Conservation (phyloP, 2,888 invertebrate genomes). For the Lepas anatifera region DNA sequence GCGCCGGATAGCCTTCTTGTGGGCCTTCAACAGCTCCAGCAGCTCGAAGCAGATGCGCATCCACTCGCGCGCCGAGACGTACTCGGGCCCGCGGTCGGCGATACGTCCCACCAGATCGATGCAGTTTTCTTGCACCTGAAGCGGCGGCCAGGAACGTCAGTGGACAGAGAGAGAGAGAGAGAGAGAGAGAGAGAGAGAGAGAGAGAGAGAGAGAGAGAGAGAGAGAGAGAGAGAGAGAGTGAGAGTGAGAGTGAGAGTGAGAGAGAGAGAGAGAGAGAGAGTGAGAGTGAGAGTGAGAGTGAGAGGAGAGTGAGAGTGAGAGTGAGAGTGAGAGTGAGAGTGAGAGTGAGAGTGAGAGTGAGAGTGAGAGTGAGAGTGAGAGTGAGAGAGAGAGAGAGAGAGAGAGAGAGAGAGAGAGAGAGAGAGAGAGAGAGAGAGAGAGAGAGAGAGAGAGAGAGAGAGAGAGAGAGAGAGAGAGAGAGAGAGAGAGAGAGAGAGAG, state of each 20-base stretch:
- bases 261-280: neutral
- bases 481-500: too few species aligned
- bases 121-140: slow-evolving; percentile 95
- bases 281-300: too few species aligned
- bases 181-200: neutral
- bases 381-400: too few species aligned
- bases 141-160: neutral
- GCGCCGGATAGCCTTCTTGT: slow-evolving; percentile 96
- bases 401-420: too few species aligned
- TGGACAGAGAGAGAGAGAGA: neutral
- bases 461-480: too few species aligned
- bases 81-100: slow-evolving; percentile 96
- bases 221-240: neutral
- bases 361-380: too few species aligned
- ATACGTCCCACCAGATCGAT: slow-evolving; percentile 98
- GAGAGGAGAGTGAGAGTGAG: too few species aligned
- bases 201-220: neutral
- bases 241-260: neutral
- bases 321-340: too few species aligned
- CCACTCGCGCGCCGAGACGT: slow-evolving; percentile 98
- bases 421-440: too few species aligned
- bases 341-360: too few species aligned
- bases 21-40: slow-evolving; percentile 90
- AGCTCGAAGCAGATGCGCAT: slow-evolving; percentile 99
- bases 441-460: too few species aligned